Percentiles rank a stretch among this genome's conserved stretches.
Conservation (phyloP, 2,113 vertebrate species). For the Balaeniceps rex region DNA sequence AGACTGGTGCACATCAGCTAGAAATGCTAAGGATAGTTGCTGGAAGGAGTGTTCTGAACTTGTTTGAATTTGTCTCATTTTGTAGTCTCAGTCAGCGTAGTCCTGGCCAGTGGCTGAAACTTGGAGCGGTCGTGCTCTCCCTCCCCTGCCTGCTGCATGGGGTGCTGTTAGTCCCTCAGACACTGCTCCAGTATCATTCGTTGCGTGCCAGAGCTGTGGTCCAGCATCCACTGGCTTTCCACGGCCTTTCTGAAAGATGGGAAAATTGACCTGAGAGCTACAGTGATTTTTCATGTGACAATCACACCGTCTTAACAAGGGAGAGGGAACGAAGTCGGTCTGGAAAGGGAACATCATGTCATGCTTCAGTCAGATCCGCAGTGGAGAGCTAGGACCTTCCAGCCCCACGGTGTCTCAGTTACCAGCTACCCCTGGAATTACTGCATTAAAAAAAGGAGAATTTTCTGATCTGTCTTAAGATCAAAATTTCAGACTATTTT, state of each 20-base stretch:
- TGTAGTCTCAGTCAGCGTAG: background rate
- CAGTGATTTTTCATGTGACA: background rate
- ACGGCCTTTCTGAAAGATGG: background rate
- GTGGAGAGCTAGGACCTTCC: background rate
- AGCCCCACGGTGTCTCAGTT: background rate
- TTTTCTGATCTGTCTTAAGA: background rate
- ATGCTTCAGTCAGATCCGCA: background rate
- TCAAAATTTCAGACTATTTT: background rate
- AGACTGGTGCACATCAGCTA: background rate
- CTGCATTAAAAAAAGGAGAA: background rate
- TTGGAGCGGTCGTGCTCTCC: background rate
- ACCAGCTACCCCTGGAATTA: background rate
- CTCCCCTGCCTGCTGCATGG: background rate
- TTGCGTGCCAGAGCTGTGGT: background rate
- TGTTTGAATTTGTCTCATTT: background rate
- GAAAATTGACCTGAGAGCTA: background rate
- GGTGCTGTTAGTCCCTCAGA: background rate
- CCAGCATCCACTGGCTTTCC: background rate
- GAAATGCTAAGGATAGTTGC: background rate
- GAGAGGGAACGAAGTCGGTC: background rate
- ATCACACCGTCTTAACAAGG: accelerated
- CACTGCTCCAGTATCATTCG: background rate
- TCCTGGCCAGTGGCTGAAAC: background rate
- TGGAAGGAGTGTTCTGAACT: background rate
- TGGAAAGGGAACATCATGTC: background rate